These are phyloP conservation scores for Delphinus delphis DNA, from an alignment of 2,113 vertebrate species.

Conservation along the genomic window DNA sequence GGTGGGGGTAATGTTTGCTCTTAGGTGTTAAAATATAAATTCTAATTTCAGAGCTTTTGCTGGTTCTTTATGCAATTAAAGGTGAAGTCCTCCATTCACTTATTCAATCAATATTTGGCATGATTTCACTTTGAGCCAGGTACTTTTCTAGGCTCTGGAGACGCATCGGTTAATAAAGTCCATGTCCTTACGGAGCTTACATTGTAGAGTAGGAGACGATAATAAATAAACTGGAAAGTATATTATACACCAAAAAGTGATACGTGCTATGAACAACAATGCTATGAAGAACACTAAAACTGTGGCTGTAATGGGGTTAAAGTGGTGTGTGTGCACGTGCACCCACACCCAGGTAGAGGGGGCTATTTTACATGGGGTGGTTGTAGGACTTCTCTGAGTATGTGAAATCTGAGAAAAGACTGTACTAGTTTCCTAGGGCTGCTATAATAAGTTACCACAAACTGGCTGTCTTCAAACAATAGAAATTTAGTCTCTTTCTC, in stretches of 20 bases:
- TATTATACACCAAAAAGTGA: neutral
- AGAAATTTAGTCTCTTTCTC: neutral
- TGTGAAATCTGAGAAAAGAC: neutral
- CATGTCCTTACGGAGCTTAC: neutral
- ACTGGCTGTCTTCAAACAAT: neutral
- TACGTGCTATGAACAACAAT: neutral
- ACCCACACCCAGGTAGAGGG: too few relatives aligned
- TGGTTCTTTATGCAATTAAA: neutral
- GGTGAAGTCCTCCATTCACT: neutral
- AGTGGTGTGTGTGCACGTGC: rapidly evolving
- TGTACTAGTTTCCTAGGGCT: neutral
- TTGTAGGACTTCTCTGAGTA: neutral
- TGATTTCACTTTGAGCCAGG: neutral
- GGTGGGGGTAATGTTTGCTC: neutral
- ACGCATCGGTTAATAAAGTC: neutral
- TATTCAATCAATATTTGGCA: conserved; percentile 28
- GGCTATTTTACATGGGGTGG: neutral
- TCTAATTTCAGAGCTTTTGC: conserved; percentile 19
- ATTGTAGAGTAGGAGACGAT: neutral
- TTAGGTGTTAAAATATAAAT: conserved; percentile 35
- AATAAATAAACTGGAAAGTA: neutral
- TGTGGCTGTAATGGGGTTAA: neutral
- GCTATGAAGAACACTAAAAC: neutral
- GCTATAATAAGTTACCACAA: neutral
- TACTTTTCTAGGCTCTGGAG: neutral